Evolutionary conservation across 2,888 invertebrate species (phyloP).

Genomic region (Parapristionchus giblindavisi): DNA sequence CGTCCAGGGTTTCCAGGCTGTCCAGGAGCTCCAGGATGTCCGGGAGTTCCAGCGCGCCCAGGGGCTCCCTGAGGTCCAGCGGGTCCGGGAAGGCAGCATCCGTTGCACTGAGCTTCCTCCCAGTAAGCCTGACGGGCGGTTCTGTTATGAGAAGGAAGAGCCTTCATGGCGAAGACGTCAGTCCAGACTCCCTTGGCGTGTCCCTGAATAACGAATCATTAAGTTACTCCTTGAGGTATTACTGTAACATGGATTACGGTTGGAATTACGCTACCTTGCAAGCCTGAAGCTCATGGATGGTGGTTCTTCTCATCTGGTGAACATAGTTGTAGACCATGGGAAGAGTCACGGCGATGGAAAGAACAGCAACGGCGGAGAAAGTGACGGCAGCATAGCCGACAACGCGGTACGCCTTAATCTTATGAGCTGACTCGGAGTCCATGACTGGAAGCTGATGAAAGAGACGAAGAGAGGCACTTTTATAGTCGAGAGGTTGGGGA

Average conservation of each 20-base stretch:
- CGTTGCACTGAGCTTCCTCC: conserved; percentile 44
- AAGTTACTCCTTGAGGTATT: background rate
- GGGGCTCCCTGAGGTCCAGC: conserved; percentile 52
- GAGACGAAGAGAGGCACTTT: background rate
- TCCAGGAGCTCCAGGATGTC: conserved; percentile 35
- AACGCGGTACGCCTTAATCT: conserved; percentile 34
- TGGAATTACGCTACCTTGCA: conserved; percentile 8
- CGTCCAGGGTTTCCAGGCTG: conserved; percentile 36
- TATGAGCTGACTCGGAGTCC: conserved; percentile 26
- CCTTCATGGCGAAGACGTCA: conserved; percentile 65
- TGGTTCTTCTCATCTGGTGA: conserved; percentile 36
- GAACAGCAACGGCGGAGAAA: conserved; percentile 37
- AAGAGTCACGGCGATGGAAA: conserved; percentile 38
- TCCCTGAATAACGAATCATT: conserved; percentile 47
- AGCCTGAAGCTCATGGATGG: conserved; percentile 36
- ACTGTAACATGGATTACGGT: background rate
- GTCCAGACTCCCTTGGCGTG: conserved; percentile 68
- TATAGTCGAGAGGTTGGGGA: no score
- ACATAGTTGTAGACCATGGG: conserved; percentile 40
- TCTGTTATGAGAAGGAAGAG: conserved; percentile 52
- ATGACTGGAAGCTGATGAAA: conserved; percentile 19
- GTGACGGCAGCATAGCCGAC: conserved; percentile 39
- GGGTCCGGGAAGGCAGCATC: conserved; percentile 53
- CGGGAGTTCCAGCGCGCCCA: conserved; percentile 45
- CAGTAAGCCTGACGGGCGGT: conserved; percentile 62